phyloP scores from a whole-genome alignment of 2,113 vertebrate genomes.

The Mesembrinibis cayennensis region DNA sequence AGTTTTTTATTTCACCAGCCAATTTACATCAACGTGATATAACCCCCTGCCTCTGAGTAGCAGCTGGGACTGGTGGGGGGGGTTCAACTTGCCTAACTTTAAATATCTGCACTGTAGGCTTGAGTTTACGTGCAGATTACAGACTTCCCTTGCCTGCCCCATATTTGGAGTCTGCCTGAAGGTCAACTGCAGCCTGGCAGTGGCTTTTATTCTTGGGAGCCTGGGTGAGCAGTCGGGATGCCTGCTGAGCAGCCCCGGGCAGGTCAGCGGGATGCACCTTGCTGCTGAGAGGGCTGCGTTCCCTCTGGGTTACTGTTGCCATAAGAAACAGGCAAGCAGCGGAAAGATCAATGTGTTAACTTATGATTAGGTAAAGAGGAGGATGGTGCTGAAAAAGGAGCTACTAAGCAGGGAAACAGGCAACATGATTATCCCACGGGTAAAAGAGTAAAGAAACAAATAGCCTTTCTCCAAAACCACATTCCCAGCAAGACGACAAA shows the following conservation, averaged over 20 bases:
- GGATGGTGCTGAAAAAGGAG: not conserved
- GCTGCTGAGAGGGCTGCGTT: not conserved
- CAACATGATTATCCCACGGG: not conserved
- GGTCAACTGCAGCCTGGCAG: not conserved
- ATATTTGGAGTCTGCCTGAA: not conserved
- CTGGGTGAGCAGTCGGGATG: not conserved
- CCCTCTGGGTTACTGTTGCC: not conserved
- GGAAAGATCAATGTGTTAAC: too few relatives aligned
- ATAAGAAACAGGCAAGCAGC: not conserved
- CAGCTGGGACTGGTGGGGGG: not conserved
- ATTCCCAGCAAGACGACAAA: not conserved
- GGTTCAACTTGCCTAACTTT: not conserved
- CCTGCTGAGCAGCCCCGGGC: not conserved
- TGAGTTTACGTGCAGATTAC: not conserved
- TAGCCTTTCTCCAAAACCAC: not conserved
- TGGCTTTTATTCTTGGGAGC: not conserved
- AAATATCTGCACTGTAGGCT: not conserved
- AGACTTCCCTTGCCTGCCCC: not conserved
- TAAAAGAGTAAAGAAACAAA: not conserved
- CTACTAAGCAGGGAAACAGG: not conserved
- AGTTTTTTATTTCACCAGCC: not conserved
- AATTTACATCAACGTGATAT: fast-evolving
- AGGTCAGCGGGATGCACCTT: not conserved
- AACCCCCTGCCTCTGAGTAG: not conserved
- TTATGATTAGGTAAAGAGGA: not conserved